These are phyloP conservation scores for Arenaria interpres DNA, from an alignment of 2,113 vertebrate genomes.

Conservation along the genomic window DNA sequence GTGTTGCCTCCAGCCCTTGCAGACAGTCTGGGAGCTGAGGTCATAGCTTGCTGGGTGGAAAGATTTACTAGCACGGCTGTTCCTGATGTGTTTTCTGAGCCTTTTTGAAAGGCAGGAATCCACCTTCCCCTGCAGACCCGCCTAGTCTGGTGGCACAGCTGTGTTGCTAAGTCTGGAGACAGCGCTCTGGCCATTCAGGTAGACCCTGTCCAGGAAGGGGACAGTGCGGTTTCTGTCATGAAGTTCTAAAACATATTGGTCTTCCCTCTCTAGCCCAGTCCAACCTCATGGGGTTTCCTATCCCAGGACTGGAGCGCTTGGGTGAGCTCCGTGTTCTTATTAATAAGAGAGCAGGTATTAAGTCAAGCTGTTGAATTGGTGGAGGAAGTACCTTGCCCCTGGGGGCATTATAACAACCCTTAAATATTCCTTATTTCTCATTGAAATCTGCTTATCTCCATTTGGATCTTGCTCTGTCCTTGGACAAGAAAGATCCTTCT, in stretches of 20 bases:
- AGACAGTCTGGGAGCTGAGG: background rate
- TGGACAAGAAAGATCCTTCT: background rate
- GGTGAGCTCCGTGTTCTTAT: background rate
- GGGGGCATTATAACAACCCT: background rate
- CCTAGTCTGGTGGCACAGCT: background rate
- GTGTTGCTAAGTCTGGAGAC: background rate
- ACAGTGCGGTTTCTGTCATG: rapidly evolving
- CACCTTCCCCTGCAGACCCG: background rate
- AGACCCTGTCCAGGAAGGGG: background rate
- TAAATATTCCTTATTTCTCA: background rate
- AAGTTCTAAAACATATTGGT: background rate
- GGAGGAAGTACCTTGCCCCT: background rate
- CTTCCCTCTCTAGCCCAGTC: background rate
- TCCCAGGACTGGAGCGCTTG: background rate
- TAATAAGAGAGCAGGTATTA: background rate
- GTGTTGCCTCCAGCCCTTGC: background rate
- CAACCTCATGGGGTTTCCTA: background rate
- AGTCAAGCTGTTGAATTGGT: background rate
- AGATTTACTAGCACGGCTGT: background rate
- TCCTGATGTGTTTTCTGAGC: background rate
- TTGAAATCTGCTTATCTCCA: background rate
- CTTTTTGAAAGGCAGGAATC: background rate
- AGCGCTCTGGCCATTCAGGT: background rate
- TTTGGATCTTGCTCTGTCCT: background rate
- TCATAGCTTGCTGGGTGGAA: background rate